Conservation (phyloP, 2,888 invertebrate species). For the Coronaproctus castanopsis region DNA sequence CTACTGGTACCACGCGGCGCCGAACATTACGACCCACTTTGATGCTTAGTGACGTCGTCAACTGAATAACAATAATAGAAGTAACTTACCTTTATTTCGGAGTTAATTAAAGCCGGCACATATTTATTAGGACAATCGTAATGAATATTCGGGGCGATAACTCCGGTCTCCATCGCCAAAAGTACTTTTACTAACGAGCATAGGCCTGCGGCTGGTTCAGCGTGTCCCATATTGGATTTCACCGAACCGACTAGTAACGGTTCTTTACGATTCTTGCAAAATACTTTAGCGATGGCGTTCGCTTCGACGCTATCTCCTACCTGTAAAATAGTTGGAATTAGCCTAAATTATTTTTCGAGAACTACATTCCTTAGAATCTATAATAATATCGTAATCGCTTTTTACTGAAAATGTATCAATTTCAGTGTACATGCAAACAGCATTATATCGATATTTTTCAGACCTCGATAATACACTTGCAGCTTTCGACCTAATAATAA, state of each 20-base stretch:
- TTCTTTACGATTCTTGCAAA: conserved; percentile 38
- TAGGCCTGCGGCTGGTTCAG: conserved; percentile 80
- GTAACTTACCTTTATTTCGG: background rate
- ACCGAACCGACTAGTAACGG: conserved; percentile 87
- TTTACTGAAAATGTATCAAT: too few relatives aligned
- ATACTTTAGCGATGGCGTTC: conserved; percentile 77
- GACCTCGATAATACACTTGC: too few relatives aligned
- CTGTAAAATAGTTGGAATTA: conserved; percentile 22
- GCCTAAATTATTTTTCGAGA: too few relatives aligned
- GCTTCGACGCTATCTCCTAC: conserved; percentile 94
- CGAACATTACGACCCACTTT: too few relatives aligned
- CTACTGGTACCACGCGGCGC: too few relatives aligned
- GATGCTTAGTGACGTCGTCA: too few relatives aligned
- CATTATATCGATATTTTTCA: too few relatives aligned
- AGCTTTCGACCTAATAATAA: too few relatives aligned
- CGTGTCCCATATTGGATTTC: conserved; percentile 97
- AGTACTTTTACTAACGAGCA: conserved; percentile 77
- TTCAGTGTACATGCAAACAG: too few relatives aligned
- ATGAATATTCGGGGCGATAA: conserved; percentile 85
- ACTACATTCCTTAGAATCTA: too few relatives aligned
- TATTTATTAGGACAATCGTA: conserved; percentile 68
- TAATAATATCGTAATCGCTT: too few relatives aligned
- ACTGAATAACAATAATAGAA: background rate
- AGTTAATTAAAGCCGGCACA: conserved; percentile 50
- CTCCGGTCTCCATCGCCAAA: conserved; percentile 75